These are phyloP conservation scores for Drosophila maculinotata DNA, from an alignment of 2,888 invertebrate genomes.

Conservation along the genomic window DNA sequence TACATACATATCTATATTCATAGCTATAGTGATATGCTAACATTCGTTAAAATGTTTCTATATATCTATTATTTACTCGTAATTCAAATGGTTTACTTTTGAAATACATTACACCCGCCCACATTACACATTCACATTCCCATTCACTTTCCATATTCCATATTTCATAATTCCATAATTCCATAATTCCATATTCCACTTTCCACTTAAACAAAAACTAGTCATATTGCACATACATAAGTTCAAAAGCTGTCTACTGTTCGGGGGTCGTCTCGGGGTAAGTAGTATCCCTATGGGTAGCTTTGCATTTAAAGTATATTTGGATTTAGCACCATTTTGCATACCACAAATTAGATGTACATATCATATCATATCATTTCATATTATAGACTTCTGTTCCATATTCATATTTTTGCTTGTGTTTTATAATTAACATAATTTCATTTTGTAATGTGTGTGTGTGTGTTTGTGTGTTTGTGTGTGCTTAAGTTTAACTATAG, in stretches of 20 bases:
- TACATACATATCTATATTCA: constrained; percentile 35
- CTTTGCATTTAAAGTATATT: constrained; percentile 77
- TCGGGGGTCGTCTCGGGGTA: constrained; percentile 36
- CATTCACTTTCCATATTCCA: constrained; percentile 3
- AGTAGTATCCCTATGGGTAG: constrained; percentile 33
- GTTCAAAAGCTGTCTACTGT: constrained; percentile 67
- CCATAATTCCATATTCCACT: constrained; percentile 21
- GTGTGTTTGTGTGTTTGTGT: constrained; percentile 28
- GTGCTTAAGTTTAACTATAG: constrained; percentile 76
- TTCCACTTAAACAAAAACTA: constrained; percentile 82
- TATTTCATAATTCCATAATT: background rate
- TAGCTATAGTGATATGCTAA: constrained; percentile 74
- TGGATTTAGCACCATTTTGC: constrained; percentile 85
- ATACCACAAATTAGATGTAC: constrained; percentile 72
- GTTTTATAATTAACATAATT: constrained; percentile 74
- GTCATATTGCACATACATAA: constrained; percentile 85
- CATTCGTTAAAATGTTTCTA: constrained; percentile 63
- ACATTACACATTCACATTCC: background rate
- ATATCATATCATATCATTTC: constrained; percentile 19
- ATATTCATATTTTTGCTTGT: constrained; percentile 7
- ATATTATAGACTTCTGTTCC: constrained; percentile 28
- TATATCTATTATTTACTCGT: constrained; percentile 40
- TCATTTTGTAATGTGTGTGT: constrained; percentile 70
- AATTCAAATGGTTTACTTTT: constrained; percentile 42
- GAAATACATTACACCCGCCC: constrained; percentile 43